Evolutionary conservation across 2,888 invertebrate species (phyloP).

Genomic region (Patella caerulea): DNA sequence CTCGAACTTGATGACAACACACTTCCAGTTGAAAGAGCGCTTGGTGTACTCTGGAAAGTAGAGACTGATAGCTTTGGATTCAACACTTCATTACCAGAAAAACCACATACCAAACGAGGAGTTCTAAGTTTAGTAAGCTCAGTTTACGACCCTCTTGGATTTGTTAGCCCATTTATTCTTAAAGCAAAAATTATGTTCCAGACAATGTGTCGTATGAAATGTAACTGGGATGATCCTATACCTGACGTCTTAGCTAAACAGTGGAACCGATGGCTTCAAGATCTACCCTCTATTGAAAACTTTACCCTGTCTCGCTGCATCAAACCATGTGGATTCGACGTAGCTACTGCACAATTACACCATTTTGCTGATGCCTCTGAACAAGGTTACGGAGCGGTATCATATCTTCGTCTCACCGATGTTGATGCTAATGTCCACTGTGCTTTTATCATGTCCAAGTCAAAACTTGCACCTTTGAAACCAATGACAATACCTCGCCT

Average conservation of each 20-base stretch:
- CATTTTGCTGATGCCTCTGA: constrained; percentile 9
- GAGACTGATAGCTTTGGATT: constrained; percentile 29
- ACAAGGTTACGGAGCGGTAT: constrained; percentile 9
- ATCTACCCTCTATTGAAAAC: constrained; percentile 4
- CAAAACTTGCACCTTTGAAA: constrained; percentile 15
- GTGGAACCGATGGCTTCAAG: constrained; percentile 14
- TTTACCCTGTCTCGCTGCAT: not conserved
- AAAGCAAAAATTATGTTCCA: constrained; percentile 15
- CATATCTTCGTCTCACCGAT: constrained; percentile 1
- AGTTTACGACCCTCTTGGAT: constrained; percentile 17
- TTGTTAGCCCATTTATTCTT: constrained; percentile 14
- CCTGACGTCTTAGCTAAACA: not conserved
- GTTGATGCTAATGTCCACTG: not conserved
- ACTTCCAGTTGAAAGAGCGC: constrained; percentile 30
- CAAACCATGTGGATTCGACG: not conserved
- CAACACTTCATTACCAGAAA: constrained; percentile 5
- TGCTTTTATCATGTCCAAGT: constrained; percentile 20
- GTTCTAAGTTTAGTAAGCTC: not conserved
- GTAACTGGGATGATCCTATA: constrained; percentile 11
- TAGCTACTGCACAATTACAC: not conserved
- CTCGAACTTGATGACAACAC: constrained; percentile 7
- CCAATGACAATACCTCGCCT: constrained; percentile 16
- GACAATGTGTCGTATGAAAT: not conserved
- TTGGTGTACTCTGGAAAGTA: constrained; percentile 32
- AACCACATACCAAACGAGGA: not conserved